Evolutionary conservation across 2,888 invertebrate genomes (phyloP).

Genomic region (Drosophila hawaiiensis): DNA sequence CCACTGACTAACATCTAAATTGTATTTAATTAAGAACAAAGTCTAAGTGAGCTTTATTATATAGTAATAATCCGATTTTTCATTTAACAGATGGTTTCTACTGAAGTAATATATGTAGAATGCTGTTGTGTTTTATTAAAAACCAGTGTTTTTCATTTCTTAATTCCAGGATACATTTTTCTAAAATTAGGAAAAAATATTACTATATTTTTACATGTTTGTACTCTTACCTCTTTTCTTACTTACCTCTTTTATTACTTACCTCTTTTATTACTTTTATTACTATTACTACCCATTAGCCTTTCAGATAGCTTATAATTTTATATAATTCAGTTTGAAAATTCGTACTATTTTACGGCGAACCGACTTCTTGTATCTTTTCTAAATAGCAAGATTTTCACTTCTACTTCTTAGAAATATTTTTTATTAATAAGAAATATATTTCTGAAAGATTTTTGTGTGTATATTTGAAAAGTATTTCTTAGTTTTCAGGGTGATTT

Average conservation of each 20-base stretch:
- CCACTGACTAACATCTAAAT: background rate
- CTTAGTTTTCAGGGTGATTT: background rate
- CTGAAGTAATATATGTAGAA: too few species aligned
- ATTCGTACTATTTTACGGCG: background rate
- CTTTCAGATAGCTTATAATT: background rate
- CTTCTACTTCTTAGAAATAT: background rate
- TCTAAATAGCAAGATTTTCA: background rate
- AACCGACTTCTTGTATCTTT: background rate
- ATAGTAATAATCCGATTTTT: background rate
- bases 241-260: background rate
- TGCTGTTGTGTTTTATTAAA: background rate
- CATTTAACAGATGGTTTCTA: background rate
- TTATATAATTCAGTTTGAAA: background rate
- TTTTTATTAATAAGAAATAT: background rate
- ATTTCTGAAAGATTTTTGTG: background rate
- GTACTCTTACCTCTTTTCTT: background rate
- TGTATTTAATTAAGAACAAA: background rate
- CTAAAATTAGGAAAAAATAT: background rate
- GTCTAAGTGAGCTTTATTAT: background rate
- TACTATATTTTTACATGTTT: background rate
- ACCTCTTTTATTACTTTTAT: background rate
- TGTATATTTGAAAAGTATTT: background rate
- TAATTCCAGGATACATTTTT: background rate
- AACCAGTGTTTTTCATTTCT: background rate
- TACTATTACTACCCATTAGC: background rate